These are phyloP conservation scores for Ammodytes dubius DNA, from an alignment of 2,113 vertebrate species.

Conservation along the genomic window DNA sequence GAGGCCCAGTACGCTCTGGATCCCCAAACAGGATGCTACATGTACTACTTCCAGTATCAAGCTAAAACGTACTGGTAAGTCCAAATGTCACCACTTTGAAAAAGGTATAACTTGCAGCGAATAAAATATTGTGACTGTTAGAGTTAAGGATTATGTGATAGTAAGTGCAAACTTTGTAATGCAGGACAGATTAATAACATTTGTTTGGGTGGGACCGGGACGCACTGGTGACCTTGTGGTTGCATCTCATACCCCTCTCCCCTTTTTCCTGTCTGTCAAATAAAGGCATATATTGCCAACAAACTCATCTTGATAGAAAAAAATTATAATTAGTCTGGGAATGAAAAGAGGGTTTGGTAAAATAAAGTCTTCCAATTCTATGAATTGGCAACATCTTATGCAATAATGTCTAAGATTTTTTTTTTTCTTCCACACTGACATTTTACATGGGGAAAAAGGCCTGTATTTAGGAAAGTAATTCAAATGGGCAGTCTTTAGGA, in stretches of 20 bases:
- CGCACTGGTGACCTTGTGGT: too few relatives aligned
- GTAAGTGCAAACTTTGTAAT: not conserved
- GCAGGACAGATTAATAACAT: not conserved
- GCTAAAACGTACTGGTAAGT: conserved; percentile 95
- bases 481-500: too few relatives aligned
- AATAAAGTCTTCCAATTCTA: not conserved
- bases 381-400: not conserved
- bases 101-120: not conserved
- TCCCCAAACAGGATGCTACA: conserved; percentile 95
- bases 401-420: not conserved
- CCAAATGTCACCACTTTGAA: not conserved
- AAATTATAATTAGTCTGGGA: not conserved
- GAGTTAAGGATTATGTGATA: not conserved
- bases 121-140: not conserved
- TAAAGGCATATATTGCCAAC: not conserved
- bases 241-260: not conserved
- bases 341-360: not conserved
- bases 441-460: not conserved
- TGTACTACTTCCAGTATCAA: conserved; percentile 97
- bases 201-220: too few relatives aligned
- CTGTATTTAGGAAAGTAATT: too few relatives aligned
- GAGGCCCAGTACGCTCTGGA: conserved; percentile 92
- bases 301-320: not conserved
- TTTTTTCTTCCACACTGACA: not conserved
- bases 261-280: not conserved